Conservation (phyloP, 2,888 invertebrate species). For the Cecidostiba fungosa region DNA sequence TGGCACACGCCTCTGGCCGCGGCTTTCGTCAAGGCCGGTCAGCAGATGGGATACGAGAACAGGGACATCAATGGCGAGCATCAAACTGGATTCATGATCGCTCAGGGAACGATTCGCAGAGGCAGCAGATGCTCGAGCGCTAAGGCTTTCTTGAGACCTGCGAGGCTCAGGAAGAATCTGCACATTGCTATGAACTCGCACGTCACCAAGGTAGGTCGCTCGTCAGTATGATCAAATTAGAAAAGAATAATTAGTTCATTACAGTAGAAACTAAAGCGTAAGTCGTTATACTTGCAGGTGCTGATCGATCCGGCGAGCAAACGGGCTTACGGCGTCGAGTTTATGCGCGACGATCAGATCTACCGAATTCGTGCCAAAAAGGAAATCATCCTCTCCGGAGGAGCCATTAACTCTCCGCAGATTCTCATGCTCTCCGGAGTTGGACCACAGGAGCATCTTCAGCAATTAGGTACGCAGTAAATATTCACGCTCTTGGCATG, state of each 20-base stretch:
- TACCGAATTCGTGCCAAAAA: conserved; percentile 89
- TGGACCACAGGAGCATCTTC: conserved; percentile 87
- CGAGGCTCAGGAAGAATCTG: conserved; percentile 89
- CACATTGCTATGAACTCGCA: conserved; percentile 92
- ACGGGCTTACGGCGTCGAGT: conserved; percentile 91
- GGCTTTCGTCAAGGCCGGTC: conserved; percentile 91
- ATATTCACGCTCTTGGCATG: background rate
- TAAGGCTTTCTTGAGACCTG: conserved; percentile 92
- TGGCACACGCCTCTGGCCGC: conserved; percentile 92
- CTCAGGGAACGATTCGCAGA: conserved; percentile 89
- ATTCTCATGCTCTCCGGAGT: conserved; percentile 96
- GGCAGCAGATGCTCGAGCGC: conserved; percentile 94
- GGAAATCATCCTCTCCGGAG: conserved; percentile 95
- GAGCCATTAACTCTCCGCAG: conserved; percentile 96
- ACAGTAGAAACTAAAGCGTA: background rate
- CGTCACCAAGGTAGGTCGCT: conserved; percentile 81
- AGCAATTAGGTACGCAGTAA: conserved; percentile 81
- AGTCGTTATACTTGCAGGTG: conserved; percentile 63
- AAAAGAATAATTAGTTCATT: background rate
- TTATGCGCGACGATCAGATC: conserved; percentile 87
- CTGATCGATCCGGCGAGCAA: conserved; percentile 83
- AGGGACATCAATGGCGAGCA: conserved; percentile 93
- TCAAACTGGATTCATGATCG: conserved; percentile 94
- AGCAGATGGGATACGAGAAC: conserved; percentile 92
- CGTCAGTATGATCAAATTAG: background rate